Base-by-base conservation (phyloP, 2,797 vertebrate genomes). In the Sphenodon punctatus region DNA sequence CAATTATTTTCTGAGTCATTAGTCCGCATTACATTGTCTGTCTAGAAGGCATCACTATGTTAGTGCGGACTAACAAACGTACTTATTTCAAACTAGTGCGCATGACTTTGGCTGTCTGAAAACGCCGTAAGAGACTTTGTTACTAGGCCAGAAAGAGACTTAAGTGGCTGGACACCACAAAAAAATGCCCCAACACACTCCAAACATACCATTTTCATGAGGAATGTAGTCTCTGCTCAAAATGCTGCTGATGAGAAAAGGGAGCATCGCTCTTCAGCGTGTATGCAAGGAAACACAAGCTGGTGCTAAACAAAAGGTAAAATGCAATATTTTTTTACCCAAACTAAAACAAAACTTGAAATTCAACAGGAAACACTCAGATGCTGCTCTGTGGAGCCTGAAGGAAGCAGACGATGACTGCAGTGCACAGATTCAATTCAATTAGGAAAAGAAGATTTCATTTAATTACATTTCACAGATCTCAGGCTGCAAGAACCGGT, bases 401-500 rank as follows among this genome's bases (percentile, higher is more conserved):
- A 85, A 89, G 48, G 59, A 89, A 87, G 80, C 41, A 53, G 73
- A 55, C 59, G 72, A 36, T 41, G 61, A 64, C n/a, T 51, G 41
- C 30, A 56, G 38, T 43, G 43, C n/a, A n/a, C 9, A 4, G 14
- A 78, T 11, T 71, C 78, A 75, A 30, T 73, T 30, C 84, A 76
- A 43, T 85, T 84, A 89, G 84, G 80, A 84, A 87, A 88, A 88
- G 17, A 90, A 86, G 39, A 86, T 87, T 81, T 61, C 65, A 83
- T 91, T 88, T 86, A 86, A 85, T 87, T 87, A 73, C 71, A 80
- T 90, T 75, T 69, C 69, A 84, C 32, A 68, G 32, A 71, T 82
- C 58, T 49, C 68, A 25, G 42, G 64, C 71, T 80, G 41, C 56
- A 11, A 78, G 70, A 84, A 42, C 61, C 55, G 82, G 45, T 63